phyloP scores from a whole-genome alignment of 53 echinoderm and acorn worm species.

The Patiria pectinifera region DNA sequence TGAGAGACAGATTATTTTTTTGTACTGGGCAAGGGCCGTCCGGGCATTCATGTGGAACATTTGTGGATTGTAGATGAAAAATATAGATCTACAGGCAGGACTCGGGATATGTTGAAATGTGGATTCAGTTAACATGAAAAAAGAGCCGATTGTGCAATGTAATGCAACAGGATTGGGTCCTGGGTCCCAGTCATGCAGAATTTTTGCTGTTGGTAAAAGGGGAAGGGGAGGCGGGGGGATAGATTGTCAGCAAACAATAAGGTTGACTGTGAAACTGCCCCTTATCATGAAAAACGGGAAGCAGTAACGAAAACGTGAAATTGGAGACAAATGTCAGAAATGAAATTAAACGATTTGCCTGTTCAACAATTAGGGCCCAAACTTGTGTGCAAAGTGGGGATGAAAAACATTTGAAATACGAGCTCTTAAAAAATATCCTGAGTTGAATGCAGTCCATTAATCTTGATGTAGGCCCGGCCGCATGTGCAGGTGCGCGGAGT shows the following conservation, averaged over 20 bases:
- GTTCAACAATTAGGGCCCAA: background rate
- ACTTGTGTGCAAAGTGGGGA: background rate
- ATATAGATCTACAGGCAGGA: background rate
- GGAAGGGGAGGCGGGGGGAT: background rate
- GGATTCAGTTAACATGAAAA: constrained; percentile 30
- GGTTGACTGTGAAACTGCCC: background rate
- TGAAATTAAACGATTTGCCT: background rate
- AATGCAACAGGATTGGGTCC: background rate
- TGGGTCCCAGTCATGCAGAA: background rate
- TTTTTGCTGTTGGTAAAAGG: background rate
- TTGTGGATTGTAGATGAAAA: constrained; percentile 47
- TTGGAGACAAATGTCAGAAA: background rate
- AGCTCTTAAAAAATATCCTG: background rate
- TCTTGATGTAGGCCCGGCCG: background rate
- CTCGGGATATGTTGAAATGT: background rate
- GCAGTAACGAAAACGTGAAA: background rate
- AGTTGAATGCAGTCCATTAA: background rate
- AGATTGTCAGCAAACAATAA: background rate
- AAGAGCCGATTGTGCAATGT: constrained; percentile 16
- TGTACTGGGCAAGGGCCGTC: constrained; percentile 2
- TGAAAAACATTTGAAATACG: background rate
- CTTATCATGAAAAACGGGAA: background rate
- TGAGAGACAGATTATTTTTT: background rate
- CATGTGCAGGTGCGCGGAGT: background rate
- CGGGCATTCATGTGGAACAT: constrained; percentile 49